A percentile compares a stretch with the other conserved stretches of the same genome.
phyloP scores from a whole-genome alignment of 2,113 vertebrate genomes.

The Hippocampus zosterae region DNA sequence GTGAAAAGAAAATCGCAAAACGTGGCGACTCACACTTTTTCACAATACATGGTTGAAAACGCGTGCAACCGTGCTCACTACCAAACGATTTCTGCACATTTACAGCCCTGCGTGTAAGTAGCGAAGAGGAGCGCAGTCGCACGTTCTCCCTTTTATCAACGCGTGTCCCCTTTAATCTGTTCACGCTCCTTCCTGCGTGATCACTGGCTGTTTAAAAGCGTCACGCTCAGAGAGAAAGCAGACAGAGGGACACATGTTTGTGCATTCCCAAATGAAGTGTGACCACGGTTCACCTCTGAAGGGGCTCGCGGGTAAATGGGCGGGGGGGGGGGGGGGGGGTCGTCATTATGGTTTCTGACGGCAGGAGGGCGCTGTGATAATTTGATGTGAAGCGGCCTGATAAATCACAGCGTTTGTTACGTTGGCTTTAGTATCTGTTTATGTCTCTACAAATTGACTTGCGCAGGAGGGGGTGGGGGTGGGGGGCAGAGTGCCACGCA shows the following conservation, averaged over 20 bases:
- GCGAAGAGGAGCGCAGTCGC: not conserved
- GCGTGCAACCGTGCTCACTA: not conserved
- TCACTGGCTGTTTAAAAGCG: conserved; percentile 56
- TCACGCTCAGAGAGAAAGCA: conserved; percentile 79
- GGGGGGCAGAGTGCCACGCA: conserved; percentile 77
- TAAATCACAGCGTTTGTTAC: conserved; percentile 91
- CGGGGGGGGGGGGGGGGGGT: not conserved
- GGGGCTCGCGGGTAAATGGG: conserved; percentile 33
- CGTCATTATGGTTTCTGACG: conserved; percentile 86
- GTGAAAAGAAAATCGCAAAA: no score
- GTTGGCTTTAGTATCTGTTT: conserved; percentile 99
- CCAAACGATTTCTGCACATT: not conserved
- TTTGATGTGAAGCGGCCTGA: conserved; percentile 97
- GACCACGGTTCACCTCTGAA: conserved; percentile 81
- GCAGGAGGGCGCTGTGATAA: conserved; percentile 91
- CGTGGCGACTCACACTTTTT: no score
- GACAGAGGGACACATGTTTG: conserved; percentile 80
- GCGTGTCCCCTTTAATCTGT: conserved; percentile 37
- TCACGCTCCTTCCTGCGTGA: conserved; percentile 52
- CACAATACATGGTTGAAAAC: not conserved
- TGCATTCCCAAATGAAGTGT: conserved; percentile 82
- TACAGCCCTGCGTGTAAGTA: not conserved
- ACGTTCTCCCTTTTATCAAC: conserved; percentile 13
- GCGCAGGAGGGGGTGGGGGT: conserved; percentile 76
- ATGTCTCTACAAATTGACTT: conserved; percentile 99